Evolutionary conservation across 1,140 invertebrate genomes (phyloP), one percentile per base, ranked within the genome.

Genomic region (Cotesia glomerata): DNA sequence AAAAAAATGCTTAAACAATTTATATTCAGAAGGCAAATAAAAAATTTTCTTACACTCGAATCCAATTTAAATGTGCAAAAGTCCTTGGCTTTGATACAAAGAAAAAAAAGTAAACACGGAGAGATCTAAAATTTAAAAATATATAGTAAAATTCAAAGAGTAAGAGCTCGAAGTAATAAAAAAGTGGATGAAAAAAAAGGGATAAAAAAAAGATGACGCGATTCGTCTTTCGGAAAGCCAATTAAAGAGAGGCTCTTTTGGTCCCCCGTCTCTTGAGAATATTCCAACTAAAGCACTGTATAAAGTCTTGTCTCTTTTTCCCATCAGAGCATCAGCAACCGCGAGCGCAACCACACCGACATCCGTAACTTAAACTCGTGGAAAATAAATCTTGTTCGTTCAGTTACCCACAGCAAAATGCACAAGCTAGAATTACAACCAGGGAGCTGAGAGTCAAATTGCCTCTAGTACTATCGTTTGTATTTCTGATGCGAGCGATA

Each of bases 361-460:
- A 32, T 49, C 45, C 62, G 58, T 58, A 45, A 11, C 16, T 36
- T 63, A 39, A 39, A 39, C 26, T 35, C 32, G 7, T 63, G 49
- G 69, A 49, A 62, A 70, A 70, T 71, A 64, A 65, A 64, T 71
- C 59, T 58, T n/a, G 54, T 14, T 16, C 64, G 14, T 71, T 56
- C 51, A 68, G 51, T 69, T 73, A 68, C 65, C 18, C n/a, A n/a
- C n/a, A 51, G 8, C 0, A 65, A 62, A 16, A 58, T 16, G 56
- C 18, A 51, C 14, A n/a, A 35, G 49, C 34, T 69, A 32, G 65
- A 73, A 73, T 73, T 73, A 73, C 72, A 68, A 39, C 7, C 39
- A 39, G 39, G 7, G 39, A 39, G 39, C 5, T 8, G 39, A 39
- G 66, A 68, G 66, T 73, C 72, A 54, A 49, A 73, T 73, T 73